phyloP scores from a whole-genome alignment of 2,888 invertebrate genomes.

The Cactoblastis cactorum region DNA sequence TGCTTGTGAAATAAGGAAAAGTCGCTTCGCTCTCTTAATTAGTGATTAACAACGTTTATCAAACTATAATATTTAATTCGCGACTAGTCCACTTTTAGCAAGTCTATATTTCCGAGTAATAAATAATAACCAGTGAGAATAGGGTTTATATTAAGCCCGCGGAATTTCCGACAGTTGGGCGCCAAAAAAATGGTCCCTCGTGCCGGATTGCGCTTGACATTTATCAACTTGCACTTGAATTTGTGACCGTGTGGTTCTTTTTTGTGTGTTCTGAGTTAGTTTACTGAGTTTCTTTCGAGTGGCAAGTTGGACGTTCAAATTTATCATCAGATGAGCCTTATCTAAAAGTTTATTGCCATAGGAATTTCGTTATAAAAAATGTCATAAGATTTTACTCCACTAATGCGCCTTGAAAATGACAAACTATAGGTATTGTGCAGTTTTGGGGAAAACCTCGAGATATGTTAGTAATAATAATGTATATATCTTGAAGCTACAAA shows the following conservation, averaged over 20 bases:
- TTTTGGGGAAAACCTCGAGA: too few relatives aligned
- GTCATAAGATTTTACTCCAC: too few relatives aligned
- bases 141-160: slow-evolving; percentile 2
- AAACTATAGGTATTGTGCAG: too few relatives aligned
- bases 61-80: too few relatives aligned
- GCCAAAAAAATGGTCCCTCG: slow-evolving; percentile 9
- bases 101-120: background rate
- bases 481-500: too few relatives aligned
- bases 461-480: too few relatives aligned
- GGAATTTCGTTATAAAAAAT: too few relatives aligned
- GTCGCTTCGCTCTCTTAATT: too few relatives aligned
- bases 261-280: background rate
- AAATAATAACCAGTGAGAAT: slow-evolving; percentile 8
- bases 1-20: too few relatives aligned
- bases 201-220: background rate
- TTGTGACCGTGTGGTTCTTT: background rate
- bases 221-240: slow-evolving; percentile 10
- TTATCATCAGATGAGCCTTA: background rate
- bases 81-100: background rate
- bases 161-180: slow-evolving; percentile 7
- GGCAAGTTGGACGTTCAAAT: background rate
- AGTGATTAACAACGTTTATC: too few relatives aligned
- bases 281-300: background rate
- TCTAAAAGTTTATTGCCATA: too few relatives aligned
- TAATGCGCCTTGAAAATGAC: too few relatives aligned